Conservation (phyloP, 1,140 invertebrate genomes). For the Centruroides sculpturatus region DNA sequence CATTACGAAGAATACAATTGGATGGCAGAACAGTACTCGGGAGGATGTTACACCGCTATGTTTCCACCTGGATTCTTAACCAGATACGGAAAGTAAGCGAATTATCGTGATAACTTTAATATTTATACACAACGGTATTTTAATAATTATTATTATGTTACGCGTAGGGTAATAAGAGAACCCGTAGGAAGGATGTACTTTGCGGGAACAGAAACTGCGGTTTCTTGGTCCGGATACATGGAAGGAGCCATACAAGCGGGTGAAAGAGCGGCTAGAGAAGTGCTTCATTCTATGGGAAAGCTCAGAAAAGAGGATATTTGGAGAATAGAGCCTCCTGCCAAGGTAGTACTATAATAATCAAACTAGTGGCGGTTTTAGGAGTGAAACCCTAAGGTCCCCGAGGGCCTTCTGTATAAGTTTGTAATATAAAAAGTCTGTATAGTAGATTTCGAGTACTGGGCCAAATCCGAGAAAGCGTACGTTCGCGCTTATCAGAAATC, state of each 20-base stretch:
- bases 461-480: too few species aligned
- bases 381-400: too few species aligned
- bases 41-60: slow-evolving; percentile 24
- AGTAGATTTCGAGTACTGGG: too few species aligned
- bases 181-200: slow-evolving; percentile 27
- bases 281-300: slow-evolving; percentile 16
- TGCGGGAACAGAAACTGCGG: slow-evolving; percentile 36
- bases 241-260: slow-evolving; percentile 34
- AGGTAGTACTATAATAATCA: background rate
- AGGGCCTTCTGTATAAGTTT: too few species aligned
- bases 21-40: slow-evolving; percentile 27
- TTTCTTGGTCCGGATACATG: slow-evolving; percentile 35
- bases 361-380: too few species aligned
- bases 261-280: slow-evolving; percentile 31
- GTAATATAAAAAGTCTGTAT: too few species aligned
- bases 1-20: slow-evolving; percentile 29
- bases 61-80: slow-evolving; percentile 15
- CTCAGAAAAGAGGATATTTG: slow-evolving; percentile 14
- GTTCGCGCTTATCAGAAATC: too few species aligned
- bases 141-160: background rate
- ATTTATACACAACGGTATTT: background rate
- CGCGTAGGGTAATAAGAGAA: slow-evolving; percentile 15
- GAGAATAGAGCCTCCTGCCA: slow-evolving; percentile 13
- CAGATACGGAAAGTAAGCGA: slow-evolving; percentile 19
- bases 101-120: background rate